These are phyloP conservation scores for Eledona agricola DNA, from an alignment of 2,888 invertebrate species.

Conservation along the genomic window DNA sequence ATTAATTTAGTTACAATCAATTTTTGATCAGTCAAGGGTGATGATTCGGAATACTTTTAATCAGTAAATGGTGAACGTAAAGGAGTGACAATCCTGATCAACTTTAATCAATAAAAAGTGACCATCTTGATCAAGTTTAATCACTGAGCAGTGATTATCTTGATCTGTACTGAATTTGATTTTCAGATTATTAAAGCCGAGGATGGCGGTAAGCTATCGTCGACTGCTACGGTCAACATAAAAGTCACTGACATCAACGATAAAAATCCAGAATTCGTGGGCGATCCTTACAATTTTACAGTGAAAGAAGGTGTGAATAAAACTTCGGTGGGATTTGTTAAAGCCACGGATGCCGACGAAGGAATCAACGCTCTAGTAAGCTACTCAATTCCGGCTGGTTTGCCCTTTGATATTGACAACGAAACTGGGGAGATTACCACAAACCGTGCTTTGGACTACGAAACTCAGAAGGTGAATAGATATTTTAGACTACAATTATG, in stretches of 20 bases:
- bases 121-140: too few species aligned
- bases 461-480: slow-evolving; percentile 82
- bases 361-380: slow-evolving; percentile 84
- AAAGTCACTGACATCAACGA: slow-evolving; percentile 92
- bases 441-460: slow-evolving; percentile 80
- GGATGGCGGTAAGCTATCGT: slow-evolving; percentile 83
- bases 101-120: too few species aligned
- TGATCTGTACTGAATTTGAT: slow-evolving; percentile 1
- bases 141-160: too few species aligned
- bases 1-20: too few species aligned
- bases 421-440: slow-evolving; percentile 82
- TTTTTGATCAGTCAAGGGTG: too few species aligned
- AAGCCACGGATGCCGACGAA: slow-evolving; percentile 86
- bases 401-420: slow-evolving; percentile 83
- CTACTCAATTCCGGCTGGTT: slow-evolving; percentile 79
- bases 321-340: slow-evolving; percentile 78
- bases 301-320: slow-evolving; percentile 77
- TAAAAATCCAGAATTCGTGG: slow-evolving; percentile 89
- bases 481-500: neutral
- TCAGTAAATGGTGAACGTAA: too few species aligned
- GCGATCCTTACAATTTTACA: slow-evolving; percentile 80
- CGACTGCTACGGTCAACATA: slow-evolving; percentile 86
- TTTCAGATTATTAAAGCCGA: slow-evolving; percentile 82
- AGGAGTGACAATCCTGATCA: too few species aligned
- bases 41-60: too few species aligned